A percentile compares a stretch with the other conserved stretches of the same genome.
These are phyloP conservation scores for Tiaroga cobitis DNA, from an alignment of 2,797 vertebrate species.

Conservation along the genomic window DNA sequence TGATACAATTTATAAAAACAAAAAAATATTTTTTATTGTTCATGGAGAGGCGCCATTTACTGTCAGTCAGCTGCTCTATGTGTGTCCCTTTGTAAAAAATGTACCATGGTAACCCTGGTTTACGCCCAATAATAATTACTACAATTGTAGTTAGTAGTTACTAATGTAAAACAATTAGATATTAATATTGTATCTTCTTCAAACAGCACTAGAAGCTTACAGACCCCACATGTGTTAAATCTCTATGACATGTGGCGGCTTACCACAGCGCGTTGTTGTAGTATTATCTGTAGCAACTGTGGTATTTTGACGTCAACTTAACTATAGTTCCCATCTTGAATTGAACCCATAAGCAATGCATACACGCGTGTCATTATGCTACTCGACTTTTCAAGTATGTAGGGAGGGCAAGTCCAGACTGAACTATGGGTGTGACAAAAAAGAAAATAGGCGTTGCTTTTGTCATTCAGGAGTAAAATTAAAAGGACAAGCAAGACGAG, in stretches of 20 bases:
- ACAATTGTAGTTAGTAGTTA: too few relatives aligned
- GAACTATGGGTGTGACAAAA: conserved; percentile 52
- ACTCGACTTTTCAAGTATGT: background rate
- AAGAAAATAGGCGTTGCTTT: conserved; percentile 43
- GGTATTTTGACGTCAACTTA: background rate
- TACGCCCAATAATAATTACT: too few relatives aligned
- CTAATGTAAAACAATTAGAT: background rate
- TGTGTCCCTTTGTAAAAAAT: background rate
- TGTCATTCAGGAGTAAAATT: conserved; percentile 34
- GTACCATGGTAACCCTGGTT: background rate
- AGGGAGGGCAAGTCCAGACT: conserved; percentile 47
- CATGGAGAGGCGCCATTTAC: background rate
- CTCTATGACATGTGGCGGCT: background rate
- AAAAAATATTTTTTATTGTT: background rate
- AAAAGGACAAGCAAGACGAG: conserved; percentile 15
- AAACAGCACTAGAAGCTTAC: background rate
- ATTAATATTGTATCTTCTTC: background rate
- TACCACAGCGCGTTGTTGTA: background rate
- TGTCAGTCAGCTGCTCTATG: background rate
- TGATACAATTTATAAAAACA: background rate
- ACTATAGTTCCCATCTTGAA: background rate
- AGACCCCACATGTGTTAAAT: background rate
- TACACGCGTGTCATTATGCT: background rate
- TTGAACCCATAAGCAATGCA: background rate
- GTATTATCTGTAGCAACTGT: background rate